Percentiles rank a stretch among this genome's conserved stretches.
phyloP scores from a whole-genome alignment of 2,113 vertebrate species.

The Pituophis catenifer region DNA sequence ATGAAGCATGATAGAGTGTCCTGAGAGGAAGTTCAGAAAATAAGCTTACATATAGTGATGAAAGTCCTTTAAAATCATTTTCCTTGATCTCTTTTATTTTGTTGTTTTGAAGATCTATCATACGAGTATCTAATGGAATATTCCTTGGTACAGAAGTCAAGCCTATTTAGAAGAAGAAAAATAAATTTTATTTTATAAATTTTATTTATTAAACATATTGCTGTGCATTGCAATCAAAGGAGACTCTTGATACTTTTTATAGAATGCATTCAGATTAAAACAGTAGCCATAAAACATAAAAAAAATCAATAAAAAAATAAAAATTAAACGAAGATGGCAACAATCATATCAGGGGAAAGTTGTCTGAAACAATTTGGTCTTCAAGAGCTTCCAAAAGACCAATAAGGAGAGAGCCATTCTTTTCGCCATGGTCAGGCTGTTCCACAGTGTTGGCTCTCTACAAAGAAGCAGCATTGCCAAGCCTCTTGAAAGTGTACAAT shows the following conservation, averaged over 20 bases:
- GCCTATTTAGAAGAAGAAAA: slow-evolving; percentile 70
- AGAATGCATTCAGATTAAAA: neutral
- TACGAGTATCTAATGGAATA: slow-evolving; percentile 85
- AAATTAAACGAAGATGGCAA: neutral
- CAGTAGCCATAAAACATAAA: neutral
- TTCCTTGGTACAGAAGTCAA: slow-evolving; percentile 85
- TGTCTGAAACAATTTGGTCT: neutral
- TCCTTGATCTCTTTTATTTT: slow-evolving; percentile 96
- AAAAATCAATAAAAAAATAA: neutral
- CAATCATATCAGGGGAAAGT: neutral
- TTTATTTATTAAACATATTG: neutral
- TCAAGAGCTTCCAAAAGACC: neutral
- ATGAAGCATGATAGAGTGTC: neutral
- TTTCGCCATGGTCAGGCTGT: neutral
- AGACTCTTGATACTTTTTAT: neutral
- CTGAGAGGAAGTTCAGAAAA: slow-evolving; percentile 16
- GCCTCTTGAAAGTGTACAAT: neutral
- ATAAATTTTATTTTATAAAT: neutral
- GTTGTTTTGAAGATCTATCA: slow-evolving; percentile 98
- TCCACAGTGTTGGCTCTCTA: neutral
- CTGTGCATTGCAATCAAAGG: neutral
- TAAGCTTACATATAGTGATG: slow-evolving; percentile 82
- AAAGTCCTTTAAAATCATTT: slow-evolving; percentile 88
- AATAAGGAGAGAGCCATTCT: neutral
- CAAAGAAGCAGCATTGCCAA: neutral